Base-by-base conservation (phyloP, 2,797 vertebrate species). In the Alectoris magna region DNA sequence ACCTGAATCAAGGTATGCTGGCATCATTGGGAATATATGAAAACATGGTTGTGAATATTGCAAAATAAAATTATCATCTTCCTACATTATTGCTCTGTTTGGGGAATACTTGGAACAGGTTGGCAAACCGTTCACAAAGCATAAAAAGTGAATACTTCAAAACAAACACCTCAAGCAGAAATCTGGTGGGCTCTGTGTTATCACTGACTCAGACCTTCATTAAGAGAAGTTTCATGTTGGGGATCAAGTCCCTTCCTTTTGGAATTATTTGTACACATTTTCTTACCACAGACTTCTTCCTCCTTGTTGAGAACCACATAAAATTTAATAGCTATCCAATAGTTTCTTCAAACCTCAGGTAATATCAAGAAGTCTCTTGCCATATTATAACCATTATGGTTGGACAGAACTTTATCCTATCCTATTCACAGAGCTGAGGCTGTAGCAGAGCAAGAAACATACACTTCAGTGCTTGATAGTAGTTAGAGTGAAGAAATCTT, bases 311-410 rank as follows among this genome's bases (percentile, higher is more conserved):
- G 38, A 38, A 38, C 5, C 26, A 76, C 9, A 7, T 21, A 36
- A 68, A 69, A 2, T 36, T 63, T 36, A 53, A 51, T 77, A 39
- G 14, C 26, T 64, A 17, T 24, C 62, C 29, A n/a, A 24, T 29
- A 90, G 2, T 10, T 34, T 29, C 3, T 5, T 7, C 2, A 14
- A 81, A 0, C 3, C 2, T 68, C 12, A 7, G 18, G 2, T 60
- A 31, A 17, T 7, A 12, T 17, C 8, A 49, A 53, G 10, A 5
- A 1, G 6, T 46, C 2, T 2, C 24, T 34, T 87, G 5, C 22
- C 59, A 6, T 11, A 11, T 2, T 68, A 7, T 34, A 26, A 79
- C 3, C 1, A 4, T 71, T 67, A 87, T 34, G 0, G 4, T 48
- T 66, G 26, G 6, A n/a, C 14, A 62, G 18, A 27, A 7, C 10